phyloP scores from a whole-genome alignment of 2,797 vertebrate species.

The Squalus acanthias region DNA sequence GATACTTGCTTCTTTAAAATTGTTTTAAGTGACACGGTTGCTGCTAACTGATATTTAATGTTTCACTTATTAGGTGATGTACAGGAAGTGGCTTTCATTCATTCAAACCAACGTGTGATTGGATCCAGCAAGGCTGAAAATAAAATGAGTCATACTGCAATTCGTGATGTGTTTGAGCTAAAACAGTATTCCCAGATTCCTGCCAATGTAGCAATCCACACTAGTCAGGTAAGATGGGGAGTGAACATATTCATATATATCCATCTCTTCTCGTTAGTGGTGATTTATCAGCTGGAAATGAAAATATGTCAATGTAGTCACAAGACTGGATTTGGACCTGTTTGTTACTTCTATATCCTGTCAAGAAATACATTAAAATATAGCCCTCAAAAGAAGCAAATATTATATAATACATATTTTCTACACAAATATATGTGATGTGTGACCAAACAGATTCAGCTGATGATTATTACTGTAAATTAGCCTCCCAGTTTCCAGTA shows the following conservation, averaged over 20 bases:
- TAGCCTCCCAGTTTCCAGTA: background rate
- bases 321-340: constrained; percentile 28
- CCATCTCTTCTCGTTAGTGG: too few species aligned
- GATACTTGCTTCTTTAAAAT: background rate
- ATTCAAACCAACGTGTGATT: constrained; percentile 89
- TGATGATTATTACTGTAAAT: background rate
- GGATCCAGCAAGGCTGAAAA: constrained; percentile 90
- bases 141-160: constrained; percentile 75
- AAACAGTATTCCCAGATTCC: constrained; percentile 84
- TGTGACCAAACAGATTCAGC: constrained; percentile 51
- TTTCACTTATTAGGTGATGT: constrained; percentile 62
- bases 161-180: constrained; percentile 78
- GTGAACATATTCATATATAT: background rate
- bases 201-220: constrained; percentile 70
- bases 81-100: constrained; percentile 75
- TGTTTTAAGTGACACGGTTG: background rate
- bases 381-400: background rate
- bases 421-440: constrained; percentile 61
- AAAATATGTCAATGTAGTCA: background rate
- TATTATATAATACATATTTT: constrained; percentile 56
- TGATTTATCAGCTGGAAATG: background rate
- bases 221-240: constrained; percentile 64
- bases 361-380: constrained; percentile 3
- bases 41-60: background rate
- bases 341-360: constrained; percentile 43